A percentile compares a stretch with the other conserved stretches of the same genome.
Evolutionary conservation across 2,797 vertebrate species (phyloP).

Genomic region (Percopsis omiscomaycus): DNA sequence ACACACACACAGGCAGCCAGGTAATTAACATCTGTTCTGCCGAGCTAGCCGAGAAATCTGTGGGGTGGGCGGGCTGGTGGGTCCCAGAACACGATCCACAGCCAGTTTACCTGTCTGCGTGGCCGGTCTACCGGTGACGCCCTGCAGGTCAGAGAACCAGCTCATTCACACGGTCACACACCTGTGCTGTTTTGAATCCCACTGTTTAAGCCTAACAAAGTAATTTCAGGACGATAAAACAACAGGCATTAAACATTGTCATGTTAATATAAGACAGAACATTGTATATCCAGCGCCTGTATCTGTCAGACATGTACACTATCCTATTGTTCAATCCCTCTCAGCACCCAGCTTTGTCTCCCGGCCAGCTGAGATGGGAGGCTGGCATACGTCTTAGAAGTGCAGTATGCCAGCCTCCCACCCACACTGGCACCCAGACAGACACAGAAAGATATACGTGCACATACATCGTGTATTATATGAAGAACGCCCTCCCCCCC

Average conservation of each 20-base stretch:
- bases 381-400: neutral
- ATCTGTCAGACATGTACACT: too few relatives aligned
- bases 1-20: conserved; percentile 3
- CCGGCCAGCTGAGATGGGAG: conserved; percentile 55
- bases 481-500: too few relatives aligned
- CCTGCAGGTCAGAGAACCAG: neutral
- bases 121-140: conserved; percentile 18
- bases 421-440: conserved; percentile 27
- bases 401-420: conserved; percentile 54
- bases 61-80: neutral
- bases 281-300: too few relatives aligned
- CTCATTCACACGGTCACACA: too few relatives aligned
- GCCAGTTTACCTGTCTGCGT: neutral
- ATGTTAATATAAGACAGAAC: too few relatives aligned
- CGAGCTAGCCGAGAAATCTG: neutral
- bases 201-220: too few relatives aligned
- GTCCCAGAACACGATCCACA: neutral
- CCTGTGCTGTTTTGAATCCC: too few relatives aligned
- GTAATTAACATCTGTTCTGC: conserved; percentile 47
- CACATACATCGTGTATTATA: too few relatives aligned
- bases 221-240: too few relatives aligned
- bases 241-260: too few relatives aligned
- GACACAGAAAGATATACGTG: conserved; percentile 48
- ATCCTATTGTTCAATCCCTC: conserved; percentile 32
- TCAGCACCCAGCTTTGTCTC: conserved; percentile 54